Evolutionary conservation across 2,888 invertebrate species (phyloP).

Genomic region (Byasa hedistus): DNA sequence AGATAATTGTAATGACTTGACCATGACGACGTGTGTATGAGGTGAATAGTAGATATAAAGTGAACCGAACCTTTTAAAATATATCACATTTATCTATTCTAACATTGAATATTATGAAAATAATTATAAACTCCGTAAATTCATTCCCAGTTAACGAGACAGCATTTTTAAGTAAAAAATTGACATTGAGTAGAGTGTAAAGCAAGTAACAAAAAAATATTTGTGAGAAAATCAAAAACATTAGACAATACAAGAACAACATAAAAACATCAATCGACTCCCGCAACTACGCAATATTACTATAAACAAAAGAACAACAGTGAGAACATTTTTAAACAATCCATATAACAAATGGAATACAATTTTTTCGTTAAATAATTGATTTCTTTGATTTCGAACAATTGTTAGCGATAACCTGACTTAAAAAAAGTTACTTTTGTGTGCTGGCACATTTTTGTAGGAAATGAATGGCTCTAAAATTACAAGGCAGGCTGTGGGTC

Average conservation of each 20-base stretch:
- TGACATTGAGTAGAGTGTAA: too few relatives aligned
- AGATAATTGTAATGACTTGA: neutral
- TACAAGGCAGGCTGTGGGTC: constrained; percentile 35
- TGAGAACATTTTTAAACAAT: neutral
- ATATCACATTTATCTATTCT: neutral
- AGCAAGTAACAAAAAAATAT: too few relatives aligned
- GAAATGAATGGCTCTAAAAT: constrained; percentile 23
- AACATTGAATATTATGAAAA: neutral
- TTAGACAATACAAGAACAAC: too few relatives aligned
- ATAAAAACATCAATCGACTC: neutral
- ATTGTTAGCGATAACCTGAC: constrained; percentile 6
- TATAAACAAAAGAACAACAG: neutral
- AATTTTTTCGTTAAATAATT: neutral
- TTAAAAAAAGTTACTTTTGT: neutral
- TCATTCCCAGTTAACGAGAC: neutral
- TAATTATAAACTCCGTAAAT: neutral
- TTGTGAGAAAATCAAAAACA: neutral
- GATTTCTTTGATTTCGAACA: neutral
- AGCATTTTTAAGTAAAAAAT: neutral
- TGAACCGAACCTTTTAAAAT: neutral
- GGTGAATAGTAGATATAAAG: too few relatives aligned
- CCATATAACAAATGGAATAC: neutral
- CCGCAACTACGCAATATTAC: neutral
- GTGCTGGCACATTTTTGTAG: constrained; percentile 6
- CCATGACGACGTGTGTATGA: neutral